Evolutionary conservation across 35 echinoderm and acorn worm species (phyloP), one percentile per base, ranked within the genome.

Genomic region (Ptychodera flava): DNA sequence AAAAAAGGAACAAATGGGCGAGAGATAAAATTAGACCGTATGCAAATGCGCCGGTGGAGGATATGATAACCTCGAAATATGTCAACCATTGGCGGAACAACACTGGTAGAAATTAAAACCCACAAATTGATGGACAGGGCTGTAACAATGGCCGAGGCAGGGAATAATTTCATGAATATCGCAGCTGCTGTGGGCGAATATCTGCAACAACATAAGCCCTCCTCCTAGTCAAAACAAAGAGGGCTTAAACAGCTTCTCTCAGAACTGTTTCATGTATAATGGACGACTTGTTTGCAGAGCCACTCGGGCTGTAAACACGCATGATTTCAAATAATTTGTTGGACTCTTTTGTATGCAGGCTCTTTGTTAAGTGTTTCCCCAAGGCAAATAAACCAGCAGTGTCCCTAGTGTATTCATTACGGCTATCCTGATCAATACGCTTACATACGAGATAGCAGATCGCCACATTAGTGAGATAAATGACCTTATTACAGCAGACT

Each of bases 271-370:
- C 45, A 64, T 64, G 45, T 64, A 64, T 64, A 64, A 64, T 64
- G 45, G 45, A 64, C 45, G 45, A 64, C 45, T 64, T 64, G 45
- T 64, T 64, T 64, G 45, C 45, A 64, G 45, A 64, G 6, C 45
- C 45, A 64, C 45, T 64, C 45, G 22, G 45, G 6, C 45, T 64
- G 6, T 64, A 64, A 64, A 64, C 22, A 64, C 45, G 45, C 45
- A 64, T 64, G 45, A 64, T 64, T 64, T 64, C 45, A 64, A 64
- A 64, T 64, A 64, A 64, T 64, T 64, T 64, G 45, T 64, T 64
- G 45, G 6, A 64, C 45, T 64, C 22, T 22, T 64, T 64, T 64
- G 45, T 64, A 64, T 64, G 45, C 45, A 64, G 6, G 45, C 45
- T 64, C 45, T 64, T 64, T 64, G 45, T 64, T 6, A 64, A 64